Evolutionary conservation across 2,113 vertebrate species (phyloP), one percentile per base, ranked within the genome.

Genomic region (Fukomys damarensis): DNA sequence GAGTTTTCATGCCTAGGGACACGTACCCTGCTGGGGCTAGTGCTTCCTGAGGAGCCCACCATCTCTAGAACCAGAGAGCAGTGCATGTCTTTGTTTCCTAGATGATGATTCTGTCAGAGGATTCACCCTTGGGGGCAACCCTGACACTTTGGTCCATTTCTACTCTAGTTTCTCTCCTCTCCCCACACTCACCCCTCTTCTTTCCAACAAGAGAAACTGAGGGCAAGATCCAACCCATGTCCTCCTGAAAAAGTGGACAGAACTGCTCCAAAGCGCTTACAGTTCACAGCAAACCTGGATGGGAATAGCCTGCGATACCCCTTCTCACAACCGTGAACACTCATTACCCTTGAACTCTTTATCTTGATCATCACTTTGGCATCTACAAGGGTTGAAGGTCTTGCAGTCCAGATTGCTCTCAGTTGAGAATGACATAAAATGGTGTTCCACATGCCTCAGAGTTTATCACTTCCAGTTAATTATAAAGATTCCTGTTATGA

Each of bases 391-490:
- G 80, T n/a, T n/a, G 85, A 82, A 79, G 95, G 93, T 52, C 82
- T 90, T 94, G 92, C 90, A 83, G 89, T 97, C 94, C 90, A 89
- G 93, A 96, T 93, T 26, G 84, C 84, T 93, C 80, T 95, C 89
- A 83, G 93, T 93, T 95, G 91, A 92, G 93, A 98, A 89, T 84
- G 89, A 74, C 59, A 82, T 96, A 91, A 96, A 98, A 96, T 77
- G 86, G 93, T 84, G 65, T 28, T 24, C 4, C 0, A 7, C 74
- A 79, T 17, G 94, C 85, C 74, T 96, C 41, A 52, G 82, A 56
- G 38, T n/a, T 28, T 90, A 38, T 52, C n/a, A 54, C 98, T 96
- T 96, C 87, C 59, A 94, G 86, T 43, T 38, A 80, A 83, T 89
- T 87, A 76, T 86, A 96, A 58, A 74, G 88, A 74, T 74, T 94